Evolutionary conservation across 2,113 vertebrate genomes (phyloP).

Genomic region (Ceyx melanurus): DNA sequence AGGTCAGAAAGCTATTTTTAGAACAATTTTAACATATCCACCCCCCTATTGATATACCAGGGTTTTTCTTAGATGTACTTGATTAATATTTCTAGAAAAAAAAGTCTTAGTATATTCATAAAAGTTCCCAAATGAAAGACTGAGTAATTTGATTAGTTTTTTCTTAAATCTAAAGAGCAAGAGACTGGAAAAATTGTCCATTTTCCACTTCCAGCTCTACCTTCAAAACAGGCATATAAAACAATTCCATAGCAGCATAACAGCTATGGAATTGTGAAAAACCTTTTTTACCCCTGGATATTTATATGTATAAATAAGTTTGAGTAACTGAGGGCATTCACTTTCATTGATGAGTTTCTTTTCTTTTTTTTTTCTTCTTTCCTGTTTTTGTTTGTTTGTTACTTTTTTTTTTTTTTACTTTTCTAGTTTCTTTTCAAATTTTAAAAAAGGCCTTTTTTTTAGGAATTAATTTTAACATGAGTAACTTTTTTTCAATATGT

Average conservation of each 20-base stretch:
- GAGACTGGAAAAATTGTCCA: background rate
- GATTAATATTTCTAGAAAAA: background rate
- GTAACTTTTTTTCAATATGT: too few relatives aligned
- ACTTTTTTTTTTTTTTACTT: too few relatives aligned
- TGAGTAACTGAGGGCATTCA: fast-evolving
- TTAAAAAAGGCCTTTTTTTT: background rate
- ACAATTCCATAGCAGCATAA: background rate
- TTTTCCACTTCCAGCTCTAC: background rate
- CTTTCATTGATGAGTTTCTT: background rate
- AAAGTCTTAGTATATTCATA: background rate
- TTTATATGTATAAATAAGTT: background rate
- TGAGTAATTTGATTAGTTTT: background rate
- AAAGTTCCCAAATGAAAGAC: background rate
- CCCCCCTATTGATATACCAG: background rate
- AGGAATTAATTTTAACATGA: background rate
- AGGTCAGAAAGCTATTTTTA: background rate
- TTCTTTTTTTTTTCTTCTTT: background rate
- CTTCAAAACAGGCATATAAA: fast-evolving
- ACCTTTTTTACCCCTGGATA: background rate
- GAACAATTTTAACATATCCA: background rate
- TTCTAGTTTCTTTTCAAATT: background rate
- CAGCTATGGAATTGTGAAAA: background rate
- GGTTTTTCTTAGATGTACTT: background rate
- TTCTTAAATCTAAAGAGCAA: background rate
- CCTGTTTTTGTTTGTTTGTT: too few relatives aligned